These are phyloP conservation scores for Crenichthys baileyi DNA, from an alignment of 2,797 vertebrate species.

Conservation along the genomic window DNA sequence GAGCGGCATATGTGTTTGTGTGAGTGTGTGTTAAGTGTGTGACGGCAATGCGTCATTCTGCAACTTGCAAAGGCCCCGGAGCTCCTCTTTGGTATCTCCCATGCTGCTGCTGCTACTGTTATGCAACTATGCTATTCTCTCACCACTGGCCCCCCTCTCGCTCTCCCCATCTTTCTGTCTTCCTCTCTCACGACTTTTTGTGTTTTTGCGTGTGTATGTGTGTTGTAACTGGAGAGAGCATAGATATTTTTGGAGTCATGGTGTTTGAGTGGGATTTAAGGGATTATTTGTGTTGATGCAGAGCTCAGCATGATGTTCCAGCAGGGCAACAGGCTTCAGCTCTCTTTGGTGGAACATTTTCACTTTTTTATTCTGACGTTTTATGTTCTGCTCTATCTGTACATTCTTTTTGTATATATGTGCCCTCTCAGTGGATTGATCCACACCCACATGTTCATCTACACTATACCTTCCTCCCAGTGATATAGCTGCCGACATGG, in stretches of 20 bases:
- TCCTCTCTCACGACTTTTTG: conserved; percentile 34
- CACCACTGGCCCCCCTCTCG: conserved; percentile 46
- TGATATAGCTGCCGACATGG: conserved; percentile 53
- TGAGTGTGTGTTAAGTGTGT: conserved; percentile 18
- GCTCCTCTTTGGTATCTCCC: conserved; percentile 72
- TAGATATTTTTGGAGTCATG: conserved; percentile 27
- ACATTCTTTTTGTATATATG: conserved; percentile 32
- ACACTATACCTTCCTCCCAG: conserved; percentile 38
- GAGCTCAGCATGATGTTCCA: conserved; percentile 24
- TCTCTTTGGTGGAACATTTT: conserved; percentile 18
- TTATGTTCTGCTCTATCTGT: conserved; percentile 16
- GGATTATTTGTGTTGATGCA: conserved; percentile 36
- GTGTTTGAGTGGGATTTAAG: conserved; percentile 32
- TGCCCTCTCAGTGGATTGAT: conserved; percentile 43
- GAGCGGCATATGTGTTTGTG: conserved; percentile 23
- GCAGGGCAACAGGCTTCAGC: conserved; percentile 33
- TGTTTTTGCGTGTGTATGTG: conserved; percentile 16
- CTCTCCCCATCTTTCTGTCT: conserved; percentile 23
- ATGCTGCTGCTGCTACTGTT: conserved; percentile 72
- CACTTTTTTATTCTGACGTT: conserved; percentile 22
- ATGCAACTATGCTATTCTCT: conserved; percentile 70
- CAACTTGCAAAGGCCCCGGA: conserved; percentile 71
- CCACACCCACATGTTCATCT: conserved; percentile 56
- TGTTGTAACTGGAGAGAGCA: conserved; percentile 21
- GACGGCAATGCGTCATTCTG: conserved; percentile 70